Conservation (phyloP, 2,113 vertebrate species). For the Chiloscyllium plagiosum region DNA sequence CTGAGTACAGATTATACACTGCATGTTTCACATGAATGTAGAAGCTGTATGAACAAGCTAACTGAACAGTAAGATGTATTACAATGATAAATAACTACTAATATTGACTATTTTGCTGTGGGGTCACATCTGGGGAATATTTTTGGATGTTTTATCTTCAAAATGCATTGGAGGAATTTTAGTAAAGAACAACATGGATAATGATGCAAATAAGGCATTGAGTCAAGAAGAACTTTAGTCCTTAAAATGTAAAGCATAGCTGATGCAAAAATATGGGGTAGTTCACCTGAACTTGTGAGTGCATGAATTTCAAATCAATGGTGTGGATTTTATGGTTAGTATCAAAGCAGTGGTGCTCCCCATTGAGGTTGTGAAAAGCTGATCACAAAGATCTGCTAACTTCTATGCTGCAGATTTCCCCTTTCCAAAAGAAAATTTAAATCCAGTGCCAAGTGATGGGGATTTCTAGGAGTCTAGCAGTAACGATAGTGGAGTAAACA, state of each 20-base stretch:
- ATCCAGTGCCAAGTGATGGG: no score
- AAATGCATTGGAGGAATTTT: no score
- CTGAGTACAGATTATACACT: neutral
- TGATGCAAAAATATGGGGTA: neutral
- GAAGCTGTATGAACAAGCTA: neutral
- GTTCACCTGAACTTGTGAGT: neutral
- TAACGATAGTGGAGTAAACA: no score
- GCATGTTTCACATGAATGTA: neutral
- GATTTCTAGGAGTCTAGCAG: no score
- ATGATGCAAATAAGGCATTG: neutral
- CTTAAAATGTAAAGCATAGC: neutral
- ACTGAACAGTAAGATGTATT: neutral
- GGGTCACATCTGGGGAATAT: neutral
- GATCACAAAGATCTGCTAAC: no score
- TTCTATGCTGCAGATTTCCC: no score
- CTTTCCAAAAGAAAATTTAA: no score
- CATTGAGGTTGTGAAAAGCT: no score
- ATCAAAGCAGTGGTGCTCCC: no score
- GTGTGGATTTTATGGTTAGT: no score
- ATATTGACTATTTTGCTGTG: neutral
- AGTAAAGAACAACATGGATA: neutral
- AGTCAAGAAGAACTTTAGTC: neutral
- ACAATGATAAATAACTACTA: neutral
- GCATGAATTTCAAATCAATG: neutral
- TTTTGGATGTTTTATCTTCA: neutral